Base-by-base conservation (phyloP, 2,113 vertebrate species). In the Bambusicola thoracicus region DNA sequence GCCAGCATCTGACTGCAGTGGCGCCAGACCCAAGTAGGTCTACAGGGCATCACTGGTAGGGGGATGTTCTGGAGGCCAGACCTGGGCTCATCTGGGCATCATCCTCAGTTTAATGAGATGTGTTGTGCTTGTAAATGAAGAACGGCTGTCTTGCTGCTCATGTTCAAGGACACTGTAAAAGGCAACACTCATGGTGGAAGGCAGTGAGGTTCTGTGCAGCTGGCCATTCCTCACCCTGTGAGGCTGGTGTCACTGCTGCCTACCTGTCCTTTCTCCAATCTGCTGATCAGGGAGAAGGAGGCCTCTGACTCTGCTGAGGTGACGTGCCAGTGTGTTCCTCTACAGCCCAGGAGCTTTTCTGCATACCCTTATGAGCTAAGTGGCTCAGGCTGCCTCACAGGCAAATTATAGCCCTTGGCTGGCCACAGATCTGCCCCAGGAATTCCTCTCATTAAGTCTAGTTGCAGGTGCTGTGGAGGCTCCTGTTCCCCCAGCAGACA, bases 281-380 rank as follows among this genome's bases (percentile, higher is more conserved):
- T 49, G 32, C 10, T 48, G 51, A 14, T 41, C 34, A 36, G 34
- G 41, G n/a, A 62, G 92, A 92, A 24, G 58, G 29, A 79, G 29
- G 7, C 18, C 22, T 46, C 43, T 44, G 59, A 13, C 38, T 51
- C 6, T 73, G 51, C 34, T 76, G 74, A 40, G 48, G 66, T 36
- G 40, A 16, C 5, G 6, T 16, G 17, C 25, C 17, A 75, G 1
- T 3, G 2, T 32, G 30, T 81, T 80, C 24, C 4, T 67, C 12
- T 76, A 44, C 16, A 66, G 9, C 17, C 2, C 3, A 0, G 46
- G 19, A 90, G 36, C 8, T 5, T 46, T 77, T 83, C 85, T 77
- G 44, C 22, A 55, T 55, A 38, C 15, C 29, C 82, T 83, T 22
- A 32, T 0, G 0, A 72, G 44, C 14, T 2, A 0, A 4, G 22